A percentile compares a stretch with the other conserved stretches of the same genome.
phyloP scores from a whole-genome alignment of 1,140 invertebrate genomes.

The Zaprionus kolodkinae region DNA sequence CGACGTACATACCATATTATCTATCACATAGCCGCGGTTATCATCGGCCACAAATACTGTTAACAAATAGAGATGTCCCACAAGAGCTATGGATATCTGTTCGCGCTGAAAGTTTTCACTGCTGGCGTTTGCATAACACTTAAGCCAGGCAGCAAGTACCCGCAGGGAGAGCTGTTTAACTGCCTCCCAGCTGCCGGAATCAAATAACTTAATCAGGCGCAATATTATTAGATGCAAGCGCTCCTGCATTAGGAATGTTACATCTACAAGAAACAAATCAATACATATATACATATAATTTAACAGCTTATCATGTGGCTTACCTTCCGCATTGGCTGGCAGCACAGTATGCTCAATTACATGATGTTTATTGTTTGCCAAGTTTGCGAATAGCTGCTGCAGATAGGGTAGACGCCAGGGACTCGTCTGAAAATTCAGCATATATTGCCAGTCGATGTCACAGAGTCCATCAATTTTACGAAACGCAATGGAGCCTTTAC shows the following conservation, averaged over 20 bases:
- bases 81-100: constrained; percentile 44
- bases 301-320: not conserved
- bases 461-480: constrained; percentile 45
- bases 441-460: constrained; percentile 68
- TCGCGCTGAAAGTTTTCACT: constrained; percentile 20
- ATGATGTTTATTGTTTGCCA: constrained; percentile 53
- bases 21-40: constrained; percentile 72
- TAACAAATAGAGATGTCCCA: constrained; percentile 71
- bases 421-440: constrained; percentile 48
- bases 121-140: constrained; percentile 5
- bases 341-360: constrained; percentile 64
- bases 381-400: constrained; percentile 49
- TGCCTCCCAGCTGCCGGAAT: constrained; percentile 69
- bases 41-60: constrained; percentile 71
- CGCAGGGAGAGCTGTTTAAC: constrained; percentile 71
- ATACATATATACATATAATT: too few species aligned
- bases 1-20: constrained; percentile 65
- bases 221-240: constrained; percentile 58
- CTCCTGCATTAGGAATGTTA: constrained; percentile 56
- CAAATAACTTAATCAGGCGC: constrained; percentile 70
- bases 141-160: constrained; percentile 71
- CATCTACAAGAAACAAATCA: constrained; percentile 40
- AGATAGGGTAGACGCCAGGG: constrained; percentile 70
- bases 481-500: constrained; percentile 39
- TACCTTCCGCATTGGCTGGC: constrained; percentile 60